Percentiles rank a stretch among this genome's conserved stretches.
Evolutionary conservation across 2,888 invertebrate genomes (phyloP).

Genomic region (Polyommatus iphigenia): DNA sequence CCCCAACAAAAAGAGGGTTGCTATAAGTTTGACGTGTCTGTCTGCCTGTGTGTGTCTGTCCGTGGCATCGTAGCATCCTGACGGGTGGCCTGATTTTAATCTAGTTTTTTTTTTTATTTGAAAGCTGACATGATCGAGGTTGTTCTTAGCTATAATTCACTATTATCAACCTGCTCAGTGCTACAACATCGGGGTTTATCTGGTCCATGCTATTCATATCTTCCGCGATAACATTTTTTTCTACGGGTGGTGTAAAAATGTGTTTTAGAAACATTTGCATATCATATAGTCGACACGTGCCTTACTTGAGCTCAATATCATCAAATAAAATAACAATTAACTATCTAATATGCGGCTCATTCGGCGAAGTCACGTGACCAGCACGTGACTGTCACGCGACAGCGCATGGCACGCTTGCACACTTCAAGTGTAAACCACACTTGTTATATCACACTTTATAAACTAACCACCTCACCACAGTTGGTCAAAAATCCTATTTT

Average conservation of each 20-base stretch:
- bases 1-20: background rate
- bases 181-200: no score
- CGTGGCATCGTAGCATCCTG: no score
- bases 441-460: background rate
- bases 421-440: constrained; percentile 1
- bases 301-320: background rate
- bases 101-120: no score
- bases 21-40: no score
- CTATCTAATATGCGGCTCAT: constrained; percentile 37
- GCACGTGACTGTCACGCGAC: constrained; percentile 30
- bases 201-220: no score
- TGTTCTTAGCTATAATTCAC: no score
- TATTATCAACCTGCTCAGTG: no score
- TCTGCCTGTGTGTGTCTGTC: no score
- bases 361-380: background rate
- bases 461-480: background rate
- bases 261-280: background rate
- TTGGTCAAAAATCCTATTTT: background rate
- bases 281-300: constrained; percentile 14
- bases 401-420: constrained; percentile 31
- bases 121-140: no score
- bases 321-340: constrained; percentile 19
- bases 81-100: no score
- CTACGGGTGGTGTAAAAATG: background rate
- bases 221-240: no score